phyloP scores from a whole-genome alignment of 2,797 vertebrate genomes.

The Acipenser ruthenus region DNA sequence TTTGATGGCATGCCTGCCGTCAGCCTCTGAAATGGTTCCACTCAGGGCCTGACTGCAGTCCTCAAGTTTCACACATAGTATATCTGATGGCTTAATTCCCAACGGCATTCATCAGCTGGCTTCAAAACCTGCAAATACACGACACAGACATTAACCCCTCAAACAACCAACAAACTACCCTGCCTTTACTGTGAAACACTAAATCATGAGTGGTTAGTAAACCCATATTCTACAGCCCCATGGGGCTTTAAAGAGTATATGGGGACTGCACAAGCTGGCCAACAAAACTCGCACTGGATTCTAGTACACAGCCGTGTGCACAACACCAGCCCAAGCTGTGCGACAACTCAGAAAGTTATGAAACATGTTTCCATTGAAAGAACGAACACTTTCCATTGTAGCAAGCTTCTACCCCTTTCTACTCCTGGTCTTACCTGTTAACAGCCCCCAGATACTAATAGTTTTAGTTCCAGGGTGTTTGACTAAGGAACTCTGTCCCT shows the following conservation, averaged over 20 bases:
- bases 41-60: background rate
- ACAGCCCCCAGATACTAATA: no score
- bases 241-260: background rate
- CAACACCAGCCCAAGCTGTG: no score
- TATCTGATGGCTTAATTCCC: background rate
- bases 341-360: no score
- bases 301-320: no score
- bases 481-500: no score
- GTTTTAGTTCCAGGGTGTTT: no score
- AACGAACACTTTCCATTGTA: no score
- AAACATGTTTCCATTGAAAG: no score
- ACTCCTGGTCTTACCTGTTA: no score
- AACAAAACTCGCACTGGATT: no score
- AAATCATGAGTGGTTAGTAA: background rate
- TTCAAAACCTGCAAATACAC: background rate
- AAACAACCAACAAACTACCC: background rate
- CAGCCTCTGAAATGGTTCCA: background rate
- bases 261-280: no score
- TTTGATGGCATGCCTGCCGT: slow-evolving; percentile 13
- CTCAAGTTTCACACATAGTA: background rate
- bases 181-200: background rate
- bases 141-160: background rate
- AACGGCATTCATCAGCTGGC: slow-evolving; percentile 4
- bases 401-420: no score
- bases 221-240: background rate